Base-by-base conservation (phyloP, 2,888 invertebrate genomes). In the Plusia festucae region DNA sequence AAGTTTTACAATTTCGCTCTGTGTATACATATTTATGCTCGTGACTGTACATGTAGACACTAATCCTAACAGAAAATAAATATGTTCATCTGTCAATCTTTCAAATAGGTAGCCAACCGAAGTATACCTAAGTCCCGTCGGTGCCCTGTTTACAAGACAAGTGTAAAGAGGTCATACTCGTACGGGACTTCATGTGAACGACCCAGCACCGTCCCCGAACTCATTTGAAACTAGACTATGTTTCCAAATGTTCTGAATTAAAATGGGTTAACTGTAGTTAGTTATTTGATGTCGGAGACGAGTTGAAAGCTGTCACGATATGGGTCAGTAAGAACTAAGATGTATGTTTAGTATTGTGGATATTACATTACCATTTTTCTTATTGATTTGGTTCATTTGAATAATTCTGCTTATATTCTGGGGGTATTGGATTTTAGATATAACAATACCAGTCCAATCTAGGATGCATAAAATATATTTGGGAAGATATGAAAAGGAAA, bases 251-350 rank as follows among this genome's bases (percentile, higher is more conserved):
- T 30, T 60, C 54, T 16, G 56, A 53, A 46, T 34, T 54, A 54
- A 59, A 62, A 67, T 73, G 52, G 73, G 73, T 68, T 73, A 77
- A 73, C 62, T 68, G 60, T 20, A 66, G 16, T 67, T 73, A 55
- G 61, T 56, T 61, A 30, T 73, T 78, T 78, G 74, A 73, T 73
- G 51, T 73, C 49, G 22, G n/a, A 16, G 76, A 56, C 58, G 52
- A 27, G 51, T 57, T 53, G 53, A 27, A 53, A 20, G 34, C 59
- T 77, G 73, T 73, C 78, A 73, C 53, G 60, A 73, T 68, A 51
- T 73, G 46, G 73, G 78, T 73, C 74, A 57, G 61, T 13, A 30
- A 9, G 67, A 66, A 66, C 1, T 40, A 20, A n/a, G 54, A 34
- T 46, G 53, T 59, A 30, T 60, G 40, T 27, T 15, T 40, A 24